A percentile compares a stretch with the other conserved stretches of the same genome.
Conservation (phyloP, 2,888 invertebrate genomes). For the Chaitophorus viminalis region DNA sequence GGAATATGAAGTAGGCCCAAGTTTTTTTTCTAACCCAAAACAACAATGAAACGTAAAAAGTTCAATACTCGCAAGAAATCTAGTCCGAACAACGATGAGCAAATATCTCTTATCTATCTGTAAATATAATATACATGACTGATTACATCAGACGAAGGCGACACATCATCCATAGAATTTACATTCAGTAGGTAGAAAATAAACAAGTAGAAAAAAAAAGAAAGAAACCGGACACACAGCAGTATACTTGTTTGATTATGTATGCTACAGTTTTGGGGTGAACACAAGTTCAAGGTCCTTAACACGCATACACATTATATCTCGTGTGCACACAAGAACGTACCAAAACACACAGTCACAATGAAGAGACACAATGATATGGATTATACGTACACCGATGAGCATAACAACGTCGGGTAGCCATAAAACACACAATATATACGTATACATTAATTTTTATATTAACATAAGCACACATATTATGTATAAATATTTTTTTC, state of each 20-base stretch:
- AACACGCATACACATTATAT: slow-evolving; percentile 15
- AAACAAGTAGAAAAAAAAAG: neutral
- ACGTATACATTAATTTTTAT: neutral
- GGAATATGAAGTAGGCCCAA: neutral
- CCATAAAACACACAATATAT: slow-evolving; percentile 39
- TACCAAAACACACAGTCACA: slow-evolving; percentile 5
- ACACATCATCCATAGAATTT: neutral
- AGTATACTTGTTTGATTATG: slow-evolving; percentile 58
- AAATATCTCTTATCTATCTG: neutral
- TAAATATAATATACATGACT: neutral
- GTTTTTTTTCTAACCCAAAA: neutral
- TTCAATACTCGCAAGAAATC: neutral
- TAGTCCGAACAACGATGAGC: neutral
- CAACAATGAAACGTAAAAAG: neutral
- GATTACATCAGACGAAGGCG: neutral
- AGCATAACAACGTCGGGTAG: slow-evolving; percentile 34
- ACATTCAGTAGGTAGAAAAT: neutral
- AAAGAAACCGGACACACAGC: slow-evolving; percentile 48
- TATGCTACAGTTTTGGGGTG: slow-evolving; percentile 61
- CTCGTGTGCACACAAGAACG: slow-evolving; percentile 10
- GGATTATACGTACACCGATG: slow-evolving; percentile 20
- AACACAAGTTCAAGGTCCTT: slow-evolving; percentile 58
- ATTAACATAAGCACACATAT: neutral
- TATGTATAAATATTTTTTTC: neutral
- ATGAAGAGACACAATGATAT: slow-evolving; percentile 33